These are phyloP conservation scores for Echinometra lucunter DNA, from an alignment of 53 echinoderm and acorn worm species.

Conservation along the genomic window DNA sequence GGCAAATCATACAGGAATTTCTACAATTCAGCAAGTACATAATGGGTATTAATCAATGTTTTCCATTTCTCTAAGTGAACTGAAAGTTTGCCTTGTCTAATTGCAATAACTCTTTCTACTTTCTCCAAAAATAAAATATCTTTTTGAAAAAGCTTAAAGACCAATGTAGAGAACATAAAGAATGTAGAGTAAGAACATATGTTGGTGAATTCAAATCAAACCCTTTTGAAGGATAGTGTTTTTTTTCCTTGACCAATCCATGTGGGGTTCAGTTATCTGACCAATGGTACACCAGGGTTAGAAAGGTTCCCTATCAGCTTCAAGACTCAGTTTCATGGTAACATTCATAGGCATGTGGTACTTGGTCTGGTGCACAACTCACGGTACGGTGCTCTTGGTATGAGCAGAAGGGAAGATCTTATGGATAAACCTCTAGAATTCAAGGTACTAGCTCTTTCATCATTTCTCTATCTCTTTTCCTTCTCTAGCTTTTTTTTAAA, in stretches of 20 bases:
- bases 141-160: no score
- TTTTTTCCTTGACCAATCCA: constrained; percentile 20
- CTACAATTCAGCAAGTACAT: no score
- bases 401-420: constrained; percentile 93
- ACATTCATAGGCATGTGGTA: constrained; percentile 90
- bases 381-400: constrained; percentile 88
- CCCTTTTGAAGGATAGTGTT: not conserved
- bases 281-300: constrained; percentile 87
- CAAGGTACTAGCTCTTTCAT: constrained; percentile 60
- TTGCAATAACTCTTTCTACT: no score
- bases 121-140: no score
- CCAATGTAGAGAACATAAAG: no score
- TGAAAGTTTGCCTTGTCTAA: no score
- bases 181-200: no score
- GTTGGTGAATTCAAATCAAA: no score
- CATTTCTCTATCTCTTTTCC: not conserved
- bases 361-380: constrained; percentile 83
- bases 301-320: constrained; percentile 93
- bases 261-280: constrained; percentile 77
- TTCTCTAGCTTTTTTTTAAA: no score
- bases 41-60: no score
- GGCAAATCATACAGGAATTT: no score
- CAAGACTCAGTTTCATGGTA: constrained; percentile 92
- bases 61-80: no score
- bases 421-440: constrained; percentile 95